Base-by-base conservation (phyloP, 2,113 vertebrate species). In the Malaclemys terrapin region DNA sequence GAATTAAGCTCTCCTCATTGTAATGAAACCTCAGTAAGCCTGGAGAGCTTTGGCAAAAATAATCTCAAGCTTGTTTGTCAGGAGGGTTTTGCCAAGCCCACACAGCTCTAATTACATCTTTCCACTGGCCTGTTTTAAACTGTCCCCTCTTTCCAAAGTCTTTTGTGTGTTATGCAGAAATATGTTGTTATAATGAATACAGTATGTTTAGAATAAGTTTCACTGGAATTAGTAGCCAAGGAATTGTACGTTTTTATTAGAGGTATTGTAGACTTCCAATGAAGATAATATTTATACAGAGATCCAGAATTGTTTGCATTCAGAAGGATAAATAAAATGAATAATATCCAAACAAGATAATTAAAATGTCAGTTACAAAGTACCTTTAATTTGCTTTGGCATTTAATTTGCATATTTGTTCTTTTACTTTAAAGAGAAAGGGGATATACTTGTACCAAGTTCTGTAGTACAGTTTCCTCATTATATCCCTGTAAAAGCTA, bases 311-410 rank as follows among this genome's bases (percentile, higher is more conserved):
- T 98, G 97, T 98, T 98, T 98, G 96, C 94, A 87, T 96, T 98
- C 94, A 91, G 89, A 94, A 96, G 97, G 97, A 98, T 98, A 98
- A 98, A 98, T 98, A 98, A 98, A 97, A 97, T 93, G 96, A 98
- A 96, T 94, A 98, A 98, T 98, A 98, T 96, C 96, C 84, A 98
- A 98, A 98, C 97, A 98, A 94, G 97, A 97, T 98, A 98, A 98
- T 98, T 96, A 98, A 98, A 97, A 98, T 97, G 98, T 98, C 97
- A 97, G 89, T 97, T 98, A 96, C 92, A 97, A 97, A 98, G 94
- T 96, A 97, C 96, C 89, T 96, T 97, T 97, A 80, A 92, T 93
- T 96, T 90, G 38, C 45, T 82, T 91, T 96, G 96, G 95, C 94
- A 98, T 97, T 98, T 98, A 97, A 95, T 95, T 95, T 98, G 93